Evolutionary conservation across 1,140 invertebrate species (phyloP), one percentile per base, ranked within the genome.

Genomic region (Heliconius himera): DNA sequence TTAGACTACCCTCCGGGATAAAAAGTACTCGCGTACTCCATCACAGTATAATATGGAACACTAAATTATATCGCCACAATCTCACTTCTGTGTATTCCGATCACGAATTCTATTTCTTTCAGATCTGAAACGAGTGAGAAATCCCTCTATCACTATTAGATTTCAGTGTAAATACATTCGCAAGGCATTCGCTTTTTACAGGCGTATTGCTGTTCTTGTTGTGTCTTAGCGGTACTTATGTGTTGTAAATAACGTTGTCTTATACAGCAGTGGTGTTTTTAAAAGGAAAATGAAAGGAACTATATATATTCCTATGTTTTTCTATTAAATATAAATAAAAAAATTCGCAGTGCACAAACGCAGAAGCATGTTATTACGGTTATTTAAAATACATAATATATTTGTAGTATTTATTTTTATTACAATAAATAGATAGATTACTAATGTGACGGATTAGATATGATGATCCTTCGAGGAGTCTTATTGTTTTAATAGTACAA

Each of bases 81-180:
- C 75, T 83, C 78, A 79, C 81, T 51, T 82, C 71, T 78, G 83
- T 80, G 79, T 83, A 84, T 83, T 82, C 79, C 56, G 60, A 83
- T 84, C 79, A 80, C 76, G 83, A 76, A 66, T 66, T 66, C 60
- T 66, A 66, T 81, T 89, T 87, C 81, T 83, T 83, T 85, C 70
- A 79, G 81, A 91, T 91, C 91, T 93, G 91, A 91, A 93, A 93
- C 80, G 89, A 91, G 76, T 88, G 79, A 89, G 83, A 91, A 87
- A 82, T 76, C 79, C 56, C 83, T 70, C 82, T 78, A 81, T 89
- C 88, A 90, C 82, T 85, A 77, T 75, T 77, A 77, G 71, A 41
- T 77, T 70, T 82, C 26, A 74, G 38, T 80, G 26, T 72, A 60
- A 72, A 79, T 74, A 72, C 70, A 82, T 84, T 87, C 80, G 86